Evolutionary conservation across 2,888 invertebrate genomes (phyloP), one percentile per base, ranked within the genome.

Genomic region (Hypomecis atomaria): DNA sequence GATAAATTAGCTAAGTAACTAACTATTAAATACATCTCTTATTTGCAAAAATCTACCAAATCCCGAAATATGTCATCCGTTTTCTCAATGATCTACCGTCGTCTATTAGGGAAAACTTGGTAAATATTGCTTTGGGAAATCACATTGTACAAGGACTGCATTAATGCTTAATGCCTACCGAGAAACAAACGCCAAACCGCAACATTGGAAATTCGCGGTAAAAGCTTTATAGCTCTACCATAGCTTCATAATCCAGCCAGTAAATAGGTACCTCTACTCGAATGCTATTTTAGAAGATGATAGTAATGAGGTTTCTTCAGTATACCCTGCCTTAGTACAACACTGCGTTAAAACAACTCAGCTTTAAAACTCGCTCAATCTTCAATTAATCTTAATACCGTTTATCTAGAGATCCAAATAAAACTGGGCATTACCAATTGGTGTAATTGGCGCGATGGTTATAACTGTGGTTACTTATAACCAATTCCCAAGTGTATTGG

Each of bases 51-150:
- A 23, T 23, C 23, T 23, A 23, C 23, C 1, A 23, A 23, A 23
- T 3, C 23, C 1, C 23, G 23, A 23, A 23, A 1, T 23, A 2
- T 23, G 23, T 23, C 1, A n/a, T n/a, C 40, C 23, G 45, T 63
- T 48, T 57, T 37, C n/a, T 11, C 11, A 11, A 11, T 49, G 11
- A 4, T 8, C 23, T 50, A 40, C 9, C 9, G 13, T 38, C 52
- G 23, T 52, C 43, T 13, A 44, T 61, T 44, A 64, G 55, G 66
- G 65, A 69, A 66, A 67, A 69, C 49, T 57, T 10, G 38, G 13
- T 37, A 59, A 57, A n/a, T 42, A 40, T 60, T 44, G 33, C 50
- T 42, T 53, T 40, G 59, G 59, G 58, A 54, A 69, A 63, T 55
- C 62, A 70, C 65, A 37, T 42, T 48, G 7, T 40, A 23, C 50